Base-by-base conservation (phyloP, 2,888 invertebrate genomes). In the Pristionchus entomophagus region DNA sequence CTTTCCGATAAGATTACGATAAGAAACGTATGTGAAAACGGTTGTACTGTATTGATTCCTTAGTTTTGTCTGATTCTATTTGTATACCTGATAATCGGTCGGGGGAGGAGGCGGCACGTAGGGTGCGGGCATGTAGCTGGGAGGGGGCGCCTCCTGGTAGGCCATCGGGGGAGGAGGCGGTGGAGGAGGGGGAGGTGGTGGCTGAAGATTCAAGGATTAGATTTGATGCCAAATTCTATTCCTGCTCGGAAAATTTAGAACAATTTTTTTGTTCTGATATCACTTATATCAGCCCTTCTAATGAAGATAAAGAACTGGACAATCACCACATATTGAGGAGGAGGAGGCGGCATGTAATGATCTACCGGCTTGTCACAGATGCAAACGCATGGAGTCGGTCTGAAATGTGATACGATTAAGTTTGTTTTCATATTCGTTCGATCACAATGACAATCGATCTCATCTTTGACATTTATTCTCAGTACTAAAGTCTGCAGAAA, bases 81-180 rank as follows among this genome's bases (percentile, higher is more conserved):
- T n/a, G n/a, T n/a, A n/a, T 35, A 65, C 80, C 80, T 81, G 80
- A 26, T 81, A 81, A 26, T 53, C 53, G 38, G 56, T 19, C 1
- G 56, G 53, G 14, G 81, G 81, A n/a, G 81, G 81, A 10, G 81
- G n/a, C n/a, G n/a, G n/a, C n/a, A 29, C 49, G 49, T 78, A 32
- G 49, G 78, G 81, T 2, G 81, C 49, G n/a, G 81, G 81, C 12
- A 38, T 29, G 56, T 81, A 81, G 56, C n/a, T 22, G 22, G 81
- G 81, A 38, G 81, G 81, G 26, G n/a, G n/a, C n/a, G 69, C 35
- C 69, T 69, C 69, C 41, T 69, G 69, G n/a, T 69, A 69, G 38
- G 69, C 69, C 17, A 69, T 38, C n/a, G n/a, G n/a, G n/a, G n/a
- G n/a, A n/a, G n/a, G n/a, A n/a, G n/a, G n/a, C n/a, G n/a, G n/a